These are phyloP conservation scores for Archivesica marissinica DNA, from an alignment of 1,140 invertebrate species.

Conservation along the genomic window DNA sequence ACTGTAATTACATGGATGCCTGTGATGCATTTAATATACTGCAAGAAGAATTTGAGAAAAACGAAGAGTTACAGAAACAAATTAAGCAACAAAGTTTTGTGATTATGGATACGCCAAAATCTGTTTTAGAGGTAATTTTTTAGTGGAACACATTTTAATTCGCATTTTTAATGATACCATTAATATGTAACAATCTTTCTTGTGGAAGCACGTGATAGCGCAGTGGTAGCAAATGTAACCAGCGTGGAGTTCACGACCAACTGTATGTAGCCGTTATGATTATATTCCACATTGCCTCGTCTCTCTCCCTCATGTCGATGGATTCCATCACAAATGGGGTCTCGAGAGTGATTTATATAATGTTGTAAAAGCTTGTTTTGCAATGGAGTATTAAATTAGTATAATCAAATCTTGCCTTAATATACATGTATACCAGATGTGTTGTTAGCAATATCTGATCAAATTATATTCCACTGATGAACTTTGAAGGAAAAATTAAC, in stretches of 20 bases:
- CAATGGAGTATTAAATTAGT: too few relatives aligned
- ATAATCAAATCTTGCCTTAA: too few relatives aligned
- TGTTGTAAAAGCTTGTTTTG: too few relatives aligned
- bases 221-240: neutral
- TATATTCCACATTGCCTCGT: neutral
- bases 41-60: slow-evolving; percentile 44
- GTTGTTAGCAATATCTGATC: too few relatives aligned
- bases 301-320: neutral
- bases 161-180: neutral
- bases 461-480: too few relatives aligned
- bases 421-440: too few relatives aligned
- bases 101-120: slow-evolving; percentile 63
- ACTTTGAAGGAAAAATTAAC: too few relatives aligned
- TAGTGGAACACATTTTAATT: too few relatives aligned
- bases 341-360: too few relatives aligned
- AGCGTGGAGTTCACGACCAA: neutral
- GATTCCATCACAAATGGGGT: too few relatives aligned
- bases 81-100: slow-evolving; percentile 43
- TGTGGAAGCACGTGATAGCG: neutral
- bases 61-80: slow-evolving; percentile 50
- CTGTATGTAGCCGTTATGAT: neutral
- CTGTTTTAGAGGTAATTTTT: slow-evolving; percentile 20
- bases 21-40: slow-evolving; percentile 65
- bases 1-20: slow-evolving; percentile 67
- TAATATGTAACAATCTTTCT: neutral